These are phyloP conservation scores for Dicrostonyx torquatus DNA, from an alignment of 2,797 vertebrate species.

Conservation along the genomic window DNA sequence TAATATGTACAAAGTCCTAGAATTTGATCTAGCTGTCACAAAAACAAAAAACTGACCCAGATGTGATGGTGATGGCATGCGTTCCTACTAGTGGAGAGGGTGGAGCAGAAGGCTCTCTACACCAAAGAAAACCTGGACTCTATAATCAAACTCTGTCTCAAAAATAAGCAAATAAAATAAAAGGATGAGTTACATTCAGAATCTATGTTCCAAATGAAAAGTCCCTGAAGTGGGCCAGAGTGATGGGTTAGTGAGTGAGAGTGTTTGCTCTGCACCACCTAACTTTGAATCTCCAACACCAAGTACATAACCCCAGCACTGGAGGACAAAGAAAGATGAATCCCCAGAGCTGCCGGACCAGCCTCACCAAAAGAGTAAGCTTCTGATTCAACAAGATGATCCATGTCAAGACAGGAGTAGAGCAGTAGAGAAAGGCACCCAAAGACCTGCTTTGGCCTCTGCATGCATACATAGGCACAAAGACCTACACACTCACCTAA, in stretches of 20 bases:
- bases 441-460: background rate
- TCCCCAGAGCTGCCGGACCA: background rate
- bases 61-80: background rate
- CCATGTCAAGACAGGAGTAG: background rate
- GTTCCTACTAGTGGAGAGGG: background rate
- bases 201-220: slow-evolving; percentile 26
- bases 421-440: background rate
- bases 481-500: background rate
- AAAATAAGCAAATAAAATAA: background rate
- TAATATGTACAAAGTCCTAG: background rate
- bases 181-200: slow-evolving; percentile 21
- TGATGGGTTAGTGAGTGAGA: background rate
- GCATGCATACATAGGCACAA: background rate
- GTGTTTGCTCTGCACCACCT: background rate
- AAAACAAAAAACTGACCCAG: background rate
- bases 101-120: background rate
- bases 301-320: background rate
- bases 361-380: background rate
- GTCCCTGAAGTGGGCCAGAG: background rate
- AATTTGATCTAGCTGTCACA: background rate
- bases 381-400: background rate
- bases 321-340: background rate
- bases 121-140: background rate
- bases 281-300: background rate
- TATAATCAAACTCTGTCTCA: background rate